Evolutionary conservation across 2,888 invertebrate genomes (phyloP), one percentile per base, ranked within the genome.

Genomic region (Cheilosia grossa): DNA sequence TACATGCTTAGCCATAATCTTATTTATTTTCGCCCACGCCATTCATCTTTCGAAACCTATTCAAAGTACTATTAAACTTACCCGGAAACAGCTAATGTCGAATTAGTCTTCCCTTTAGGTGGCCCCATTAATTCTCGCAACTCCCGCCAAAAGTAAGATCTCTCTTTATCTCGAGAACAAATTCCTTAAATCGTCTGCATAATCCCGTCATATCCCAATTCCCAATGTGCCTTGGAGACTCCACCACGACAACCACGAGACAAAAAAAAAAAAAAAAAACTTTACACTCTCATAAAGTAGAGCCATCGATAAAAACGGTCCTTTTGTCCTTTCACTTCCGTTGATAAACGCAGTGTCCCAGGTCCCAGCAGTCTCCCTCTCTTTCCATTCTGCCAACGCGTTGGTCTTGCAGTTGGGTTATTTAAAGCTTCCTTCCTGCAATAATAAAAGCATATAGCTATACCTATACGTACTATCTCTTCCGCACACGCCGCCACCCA

Each of bases 341-440:
- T 72, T 67, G 81, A 77, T 85, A 85, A 85, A 77, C 75, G 72
- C 56, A 67, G 75, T 67, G 72, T 72, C 61, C 74, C 56, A 63
- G 47, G 72, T 72, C 61, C 74, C 56, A 63, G 47, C n/a, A 61
- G 42, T 64, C 54, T 44, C 33, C 24, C 37, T 33, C n/a, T 15
- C 10, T n/a, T 27, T 33, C 56, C 27, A 61, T n/a, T 37, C 10
- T 47, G 33, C 42, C 56, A 19, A 21, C 51, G 27, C 15, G 59
- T 54, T 66, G 74, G 49, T 54, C 66, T 40, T 77, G 75, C 72
- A 75, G 64, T 74, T 47, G 59, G 40, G 83, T 75, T 83, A 83
- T 80, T 80, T 85, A 75, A 75, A 80, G 70, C 75, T 75, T 80
- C 80, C 79, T 80, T 80, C 70, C 61, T 72, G 59, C 75, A 66